A percentile compares a stretch with the other conserved stretches of the same genome.
Conservation (phyloP, 2,113 vertebrate genomes). For the Neomonachus schauinslandi region DNA sequence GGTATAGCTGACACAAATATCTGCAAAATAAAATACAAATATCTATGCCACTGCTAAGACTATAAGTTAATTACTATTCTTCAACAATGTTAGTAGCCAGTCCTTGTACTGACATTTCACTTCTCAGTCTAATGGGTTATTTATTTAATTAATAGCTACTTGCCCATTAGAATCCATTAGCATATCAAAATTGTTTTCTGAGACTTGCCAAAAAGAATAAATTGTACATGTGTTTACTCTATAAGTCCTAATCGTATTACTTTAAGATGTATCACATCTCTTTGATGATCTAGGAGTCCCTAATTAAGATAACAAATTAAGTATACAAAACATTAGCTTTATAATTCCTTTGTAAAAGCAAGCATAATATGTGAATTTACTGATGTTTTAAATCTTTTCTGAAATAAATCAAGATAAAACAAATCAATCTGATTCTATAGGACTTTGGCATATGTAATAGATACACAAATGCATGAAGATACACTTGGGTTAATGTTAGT, state of each 20-base stretch:
- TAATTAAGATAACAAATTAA: constrained; percentile 65
- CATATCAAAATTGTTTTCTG: constrained; percentile 53
- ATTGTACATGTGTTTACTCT: constrained; percentile 30
- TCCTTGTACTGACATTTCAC: constrained; percentile 56
- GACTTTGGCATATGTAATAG: neutral
- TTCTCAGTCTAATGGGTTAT: constrained; percentile 60
- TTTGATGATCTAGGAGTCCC: neutral
- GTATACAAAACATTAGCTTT: constrained; percentile 30
- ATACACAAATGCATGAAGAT: neutral
- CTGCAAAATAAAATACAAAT: constrained; percentile 57
- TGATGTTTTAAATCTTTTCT: constrained; percentile 31
- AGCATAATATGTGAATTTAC: neutral
- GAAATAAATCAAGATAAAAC: constrained; percentile 22
- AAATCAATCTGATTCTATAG: constrained; percentile 23
- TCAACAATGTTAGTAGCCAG: constrained; percentile 22
- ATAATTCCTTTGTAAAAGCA: constrained; percentile 29
- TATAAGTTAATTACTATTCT: constrained; percentile 68
- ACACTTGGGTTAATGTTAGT: neutral
- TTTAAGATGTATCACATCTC: constrained; percentile 33
- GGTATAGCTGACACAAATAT: constrained; percentile 45
- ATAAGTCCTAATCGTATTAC: constrained; percentile 38
- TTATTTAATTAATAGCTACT: constrained; percentile 74
- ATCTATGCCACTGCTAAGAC: constrained; percentile 43
- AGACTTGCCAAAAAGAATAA: constrained; percentile 51
- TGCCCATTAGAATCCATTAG: constrained; percentile 58